Evolutionary conservation across 2,113 vertebrate genomes (phyloP), one percentile per base, ranked within the genome.

Genomic region (Marmota flaviventris): DNA sequence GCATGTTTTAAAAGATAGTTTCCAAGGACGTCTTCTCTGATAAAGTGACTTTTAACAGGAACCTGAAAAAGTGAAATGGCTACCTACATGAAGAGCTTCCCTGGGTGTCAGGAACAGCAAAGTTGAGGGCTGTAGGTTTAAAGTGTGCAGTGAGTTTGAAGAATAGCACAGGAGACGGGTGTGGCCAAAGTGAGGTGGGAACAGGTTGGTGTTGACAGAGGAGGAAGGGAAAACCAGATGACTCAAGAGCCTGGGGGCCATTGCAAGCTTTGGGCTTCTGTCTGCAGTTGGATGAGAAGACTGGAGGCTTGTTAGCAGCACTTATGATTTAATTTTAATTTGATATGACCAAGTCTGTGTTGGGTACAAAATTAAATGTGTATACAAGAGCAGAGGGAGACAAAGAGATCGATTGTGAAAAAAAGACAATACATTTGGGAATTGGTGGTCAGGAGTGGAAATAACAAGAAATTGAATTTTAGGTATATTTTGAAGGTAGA

Each of bases 251-350:
- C 25, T 72, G 18, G 3, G 34, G 18, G 1, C 27, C 42, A 9
- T 5, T 34, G 34, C 1, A 34, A 84, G 37, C 45, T n/a, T 73
- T 37, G 90, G 51, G 5, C 75, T 85, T 79, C 77, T 17, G 85
- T 56, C 27, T 69, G 5, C 4, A 61, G 24, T 70, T 24, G 58
- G 39, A 39, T 32, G 18, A 63, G 53, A 77, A 78, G n/a, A 77
- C 39, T 22, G 16, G 42, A 90, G 29, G 18, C 22, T 97, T 92
- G 20, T 42, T 25, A 82, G 17, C n/a, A 39, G 53, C 81, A 76
- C 76, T 25, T 70, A 67, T 32, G n/a, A 48, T 69, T 87, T 82
- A 69, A 63, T 20, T 91, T 95, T 73, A 89, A 34, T 73, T 87
- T 42, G 34, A 81, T 82, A 94, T 69, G 53, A 85, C 2, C 72